Conservation (phyloP, 2,888 invertebrate genomes). For the Nomada hirtipes region DNA sequence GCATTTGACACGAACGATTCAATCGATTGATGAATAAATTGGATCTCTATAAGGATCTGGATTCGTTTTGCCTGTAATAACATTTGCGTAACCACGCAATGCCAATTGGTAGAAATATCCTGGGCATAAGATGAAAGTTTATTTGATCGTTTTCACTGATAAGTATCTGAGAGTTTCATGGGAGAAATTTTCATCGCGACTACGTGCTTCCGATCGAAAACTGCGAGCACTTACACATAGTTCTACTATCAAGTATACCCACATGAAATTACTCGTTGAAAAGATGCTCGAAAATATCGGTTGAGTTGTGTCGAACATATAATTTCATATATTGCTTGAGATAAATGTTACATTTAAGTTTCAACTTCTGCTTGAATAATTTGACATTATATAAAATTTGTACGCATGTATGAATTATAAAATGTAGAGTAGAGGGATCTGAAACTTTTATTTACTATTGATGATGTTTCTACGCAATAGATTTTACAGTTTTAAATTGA, state of each 20-base stretch:
- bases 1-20: neutral
- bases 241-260: conserved; percentile 26
- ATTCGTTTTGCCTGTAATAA: conserved; percentile 22
- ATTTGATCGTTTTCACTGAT: conserved; percentile 21
- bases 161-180: conserved; percentile 19
- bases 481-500: neutral
- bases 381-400: neutral
- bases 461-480: neutral
- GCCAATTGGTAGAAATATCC: conserved; percentile 19
- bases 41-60: neutral
- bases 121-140: conserved; percentile 32
- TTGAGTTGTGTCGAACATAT: conserved; percentile 1
- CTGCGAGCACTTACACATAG: conserved; percentile 40
- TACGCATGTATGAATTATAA: neutral
- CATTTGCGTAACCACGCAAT: neutral
- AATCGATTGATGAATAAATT: neutral
- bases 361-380: neutral
- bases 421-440: neutral
- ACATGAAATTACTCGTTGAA: neutral
- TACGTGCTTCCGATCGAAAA: conserved; percentile 48
- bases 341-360: neutral
- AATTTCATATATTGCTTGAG: neutral
- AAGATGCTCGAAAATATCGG: neutral
- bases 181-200: conserved; percentile 32
- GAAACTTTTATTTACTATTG: neutral